These are phyloP conservation scores for Drosophila austrosaltans DNA, from an alignment of 2,888 invertebrate species.

Conservation along the genomic window DNA sequence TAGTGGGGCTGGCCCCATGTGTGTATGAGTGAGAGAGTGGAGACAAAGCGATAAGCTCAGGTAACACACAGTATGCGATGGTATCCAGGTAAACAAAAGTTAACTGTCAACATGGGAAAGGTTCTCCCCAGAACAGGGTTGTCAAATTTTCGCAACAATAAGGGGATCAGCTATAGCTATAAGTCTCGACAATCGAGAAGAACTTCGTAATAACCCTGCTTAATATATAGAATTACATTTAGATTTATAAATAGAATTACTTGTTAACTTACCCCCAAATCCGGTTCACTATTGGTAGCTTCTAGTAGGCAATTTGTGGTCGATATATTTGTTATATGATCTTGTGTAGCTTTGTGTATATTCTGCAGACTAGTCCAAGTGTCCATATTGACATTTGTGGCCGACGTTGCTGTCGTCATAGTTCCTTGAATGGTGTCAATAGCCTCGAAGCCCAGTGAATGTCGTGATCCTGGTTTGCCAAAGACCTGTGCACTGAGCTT, in stretches of 20 bases:
- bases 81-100: conserved; percentile 65
- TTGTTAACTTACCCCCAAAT: conserved; percentile 84
- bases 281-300: conserved; percentile 88
- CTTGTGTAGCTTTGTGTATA: conserved; percentile 80
- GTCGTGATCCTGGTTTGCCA: conserved; percentile 65
- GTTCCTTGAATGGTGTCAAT: conserved; percentile 61
- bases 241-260: not conserved
- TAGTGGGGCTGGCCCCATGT: conserved; percentile 38
- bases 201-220: not conserved
- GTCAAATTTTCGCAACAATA: not conserved
- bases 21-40: conserved; percentile 38
- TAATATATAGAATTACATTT: not conserved
- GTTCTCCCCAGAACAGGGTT: conserved; percentile 5
- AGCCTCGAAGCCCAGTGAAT: conserved; percentile 74
- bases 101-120: conserved; percentile 35
- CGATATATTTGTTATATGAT: conserved; percentile 35
- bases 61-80: conserved; percentile 44
- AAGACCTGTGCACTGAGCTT: conserved; percentile 89
- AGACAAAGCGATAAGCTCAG: conserved; percentile 65
- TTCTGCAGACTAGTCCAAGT: conserved; percentile 88
- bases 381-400: conserved; percentile 57
- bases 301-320: conserved; percentile 77
- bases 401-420: conserved; percentile 31
- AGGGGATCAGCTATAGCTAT: not conserved
- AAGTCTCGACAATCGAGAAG: not conserved